Conservation (phyloP, 2,797 vertebrate genomes). For the Zenarchopterus dispar region DNA sequence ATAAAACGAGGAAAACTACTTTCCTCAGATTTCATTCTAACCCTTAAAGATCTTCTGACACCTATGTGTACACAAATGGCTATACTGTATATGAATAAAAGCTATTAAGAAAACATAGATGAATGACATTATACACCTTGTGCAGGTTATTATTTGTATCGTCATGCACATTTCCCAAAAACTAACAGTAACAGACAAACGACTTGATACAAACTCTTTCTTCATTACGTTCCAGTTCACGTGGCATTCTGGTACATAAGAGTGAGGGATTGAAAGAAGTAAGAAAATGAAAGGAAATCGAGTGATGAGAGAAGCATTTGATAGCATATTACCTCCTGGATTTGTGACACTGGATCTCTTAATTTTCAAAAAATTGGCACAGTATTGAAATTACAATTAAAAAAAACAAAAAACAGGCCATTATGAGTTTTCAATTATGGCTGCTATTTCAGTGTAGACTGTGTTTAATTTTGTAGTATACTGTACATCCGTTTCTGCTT, state of each 20-base stretch:
- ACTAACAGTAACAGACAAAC: conserved; percentile 15
- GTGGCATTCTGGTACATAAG: conserved; percentile 36
- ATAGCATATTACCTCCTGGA: conserved; percentile 21
- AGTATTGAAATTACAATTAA: no score
- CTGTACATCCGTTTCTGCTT: no score
- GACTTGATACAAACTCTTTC: conserved; percentile 12
- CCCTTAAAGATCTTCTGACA: conserved; percentile 28
- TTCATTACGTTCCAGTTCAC: conserved; percentile 6
- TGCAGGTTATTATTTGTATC: no score
- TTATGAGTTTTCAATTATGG: no score
- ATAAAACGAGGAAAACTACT: conserved; percentile 56
- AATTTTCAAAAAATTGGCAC: conserved; percentile 1
- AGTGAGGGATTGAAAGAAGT: conserved; percentile 22
- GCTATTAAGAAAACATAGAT: no score
- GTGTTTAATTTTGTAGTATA: no score
- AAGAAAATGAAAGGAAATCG: conserved; percentile 23
- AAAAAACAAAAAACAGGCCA: no score
- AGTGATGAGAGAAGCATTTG: conserved; percentile 4
- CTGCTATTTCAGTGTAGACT: no score
- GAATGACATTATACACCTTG: no score
- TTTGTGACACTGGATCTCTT: conserved; percentile 11
- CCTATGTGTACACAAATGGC: neutral
- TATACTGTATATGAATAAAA: neutral
- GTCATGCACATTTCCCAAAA: neutral
- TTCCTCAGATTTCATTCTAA: conserved; percentile 43